Conservation (phyloP, 2,797 vertebrate genomes). For the Remorina albescens region DNA sequence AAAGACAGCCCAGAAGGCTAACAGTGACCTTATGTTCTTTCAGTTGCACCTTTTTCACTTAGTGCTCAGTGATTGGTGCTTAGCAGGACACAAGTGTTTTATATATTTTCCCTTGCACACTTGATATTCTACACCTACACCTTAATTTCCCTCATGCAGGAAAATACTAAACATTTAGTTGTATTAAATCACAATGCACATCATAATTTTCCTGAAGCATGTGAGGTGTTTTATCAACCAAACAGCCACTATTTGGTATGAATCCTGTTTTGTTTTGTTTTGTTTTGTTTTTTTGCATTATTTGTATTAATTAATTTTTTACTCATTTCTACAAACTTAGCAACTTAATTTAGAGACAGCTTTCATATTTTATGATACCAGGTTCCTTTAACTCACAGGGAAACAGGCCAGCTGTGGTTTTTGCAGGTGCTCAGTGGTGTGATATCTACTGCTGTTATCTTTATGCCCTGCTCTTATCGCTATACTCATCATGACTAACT, state of each 20-base stretch:
- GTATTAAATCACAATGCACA: not conserved
- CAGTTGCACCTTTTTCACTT: conserved; percentile 38
- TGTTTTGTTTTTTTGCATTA: not conserved
- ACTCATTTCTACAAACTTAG: not conserved
- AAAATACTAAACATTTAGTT: not conserved
- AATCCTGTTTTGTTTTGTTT: not conserved
- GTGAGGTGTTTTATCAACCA: not conserved
- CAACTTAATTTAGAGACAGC: not conserved
- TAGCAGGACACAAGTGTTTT: conserved; percentile 7
- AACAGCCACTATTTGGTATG: not conserved
- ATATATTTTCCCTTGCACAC: not conserved
- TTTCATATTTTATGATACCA: not conserved
- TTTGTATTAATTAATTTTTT: too few relatives aligned
- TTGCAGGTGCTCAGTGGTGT: conserved; percentile 14
- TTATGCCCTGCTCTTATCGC: conserved; percentile 49
- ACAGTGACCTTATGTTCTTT: conserved; percentile 39
- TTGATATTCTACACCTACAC: not conserved
- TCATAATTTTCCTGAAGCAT: not conserved
- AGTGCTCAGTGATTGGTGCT: conserved; percentile 20
- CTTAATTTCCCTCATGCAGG: not conserved
- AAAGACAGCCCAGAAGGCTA: conserved; percentile 59
- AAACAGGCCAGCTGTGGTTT: conserved; percentile 25
- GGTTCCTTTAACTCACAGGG: not conserved
- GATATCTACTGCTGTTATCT: conserved; percentile 38
- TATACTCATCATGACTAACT: conserved; percentile 38